Base-by-base conservation (phyloP, 2,888 invertebrate genomes). In the Drosophila mimica region DNA sequence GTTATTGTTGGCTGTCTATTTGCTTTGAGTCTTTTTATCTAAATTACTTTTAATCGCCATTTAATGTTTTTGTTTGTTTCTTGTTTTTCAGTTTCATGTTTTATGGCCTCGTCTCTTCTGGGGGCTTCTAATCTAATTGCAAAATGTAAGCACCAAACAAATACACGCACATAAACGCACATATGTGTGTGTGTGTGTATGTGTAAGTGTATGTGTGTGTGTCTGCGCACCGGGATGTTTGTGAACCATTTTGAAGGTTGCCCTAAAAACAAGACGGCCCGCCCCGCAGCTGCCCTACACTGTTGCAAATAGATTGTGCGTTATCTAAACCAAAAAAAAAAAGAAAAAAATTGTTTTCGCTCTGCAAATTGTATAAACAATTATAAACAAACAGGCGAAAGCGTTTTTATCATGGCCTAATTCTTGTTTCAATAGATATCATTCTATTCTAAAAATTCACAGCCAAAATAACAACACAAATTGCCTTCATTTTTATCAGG, bases 41-140 rank as follows among this genome's bases (percentile, higher is more conserved):
- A 89, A 87, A 87, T 87, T 87, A 89, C 89, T 88, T 87, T 87
- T 90, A 90, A 87, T 90, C 91, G 79, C 85, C 88, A 90, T 89
- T 87, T 90, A 90, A 90, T 87, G 88, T 89, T 87, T 89, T 90
- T 90, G 89, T 87, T 90, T 46, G 46, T 87, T 89, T 82, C 78
- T 89, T 89, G 74, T 70, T 88, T 70, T 65, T 66, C 80, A 68
- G 77, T 84, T 74, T 77, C 78, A 59, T 77, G 75, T 77, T 88
- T 89, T 87, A 89, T 87, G 84, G 76, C 76, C 71, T 70, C 76
- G 74, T 81, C 81, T 89, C 74, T 88, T 78, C 69, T 48, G 53
- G 49, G 11, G 53, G 36, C 70, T 79, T 89, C 91, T 90, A 88
- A 90, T 90, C 87, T 90, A 90, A 88, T 88, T 88, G 87, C 87